Base-by-base conservation (phyloP, 2,113 vertebrate genomes). In the Sander lucioperca region DNA sequence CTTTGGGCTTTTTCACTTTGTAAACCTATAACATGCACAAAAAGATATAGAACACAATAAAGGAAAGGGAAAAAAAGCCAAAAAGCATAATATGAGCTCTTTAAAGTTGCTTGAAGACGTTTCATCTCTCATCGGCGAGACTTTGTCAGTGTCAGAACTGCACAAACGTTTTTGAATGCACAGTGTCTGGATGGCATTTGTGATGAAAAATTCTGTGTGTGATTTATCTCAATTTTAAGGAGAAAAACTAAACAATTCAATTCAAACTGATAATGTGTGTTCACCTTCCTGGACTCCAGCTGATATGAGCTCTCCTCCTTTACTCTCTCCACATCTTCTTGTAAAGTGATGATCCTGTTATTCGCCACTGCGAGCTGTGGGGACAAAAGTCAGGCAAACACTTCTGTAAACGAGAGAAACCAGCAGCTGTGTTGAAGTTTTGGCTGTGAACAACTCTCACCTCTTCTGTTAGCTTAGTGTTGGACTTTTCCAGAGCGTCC, bases 391-490 rank as follows among this genome's bases (percentile, higher is more conserved):
- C 47, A 69, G 59, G 65, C 7, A 18, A 10, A 79, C 23, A 12
- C 0, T 9, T 13, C 0, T 2, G 48, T 56, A 12, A 84, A 66
- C 21, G 57, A 4, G 5, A 23, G 11, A 47, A 9, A 53, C 2
- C 63, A 19, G 47, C 33, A 21, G 54, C 47, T 10, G 51, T 14
- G 30, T 25, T 13, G 30, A 16, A 25, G 36, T 33, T 33, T 59
- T 30, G 27, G 13, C 63, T 30, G 39, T 14, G 50, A 4, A 27
- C 25, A 58, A 77, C 95, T 89, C 84, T 92, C 82, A 98, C 98
- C 96, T 99, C 98, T 81, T 99, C 98, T 0, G 98, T 99, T 85
- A 99, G 92, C 87, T 99, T 99, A n/a, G 97, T 98, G 94, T 99
- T 99, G 74, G 98, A 99, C 93, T 99, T 99, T 88, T 99, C 98